Evolutionary conservation across 1,140 invertebrate species (phyloP), one percentile per base, ranked within the genome.

Genomic region (Tetraneura akinire): DNA sequence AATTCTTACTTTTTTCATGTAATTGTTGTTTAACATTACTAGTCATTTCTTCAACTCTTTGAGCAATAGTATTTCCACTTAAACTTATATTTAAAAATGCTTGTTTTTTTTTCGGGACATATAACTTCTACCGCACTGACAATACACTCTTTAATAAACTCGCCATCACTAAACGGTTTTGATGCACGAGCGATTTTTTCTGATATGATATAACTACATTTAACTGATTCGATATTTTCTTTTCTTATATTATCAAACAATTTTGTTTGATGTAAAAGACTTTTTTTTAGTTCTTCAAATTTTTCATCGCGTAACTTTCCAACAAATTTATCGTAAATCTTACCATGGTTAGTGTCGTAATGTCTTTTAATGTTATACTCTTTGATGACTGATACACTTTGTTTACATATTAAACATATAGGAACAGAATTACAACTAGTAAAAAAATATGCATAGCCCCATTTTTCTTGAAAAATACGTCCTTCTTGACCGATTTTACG

Each of bases 21-120:
- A 64, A 60, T 64, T 64, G 29, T 64, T 37, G 60, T 64, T 64
- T 64, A 64, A 64, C 29, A 64, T 64, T 64, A 10, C 8, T 64
- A 0, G 60, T 16, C 60, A 64, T 37, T 64, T 64, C 60, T 64
- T 64, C 60, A 64, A 64, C 18, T 64, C 60, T 64, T 4, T 37
- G 60, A 64, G 29, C 29, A 64, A 60, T 32, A 60, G 57, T 32
- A 60, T 60, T 32, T 60, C 57, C 26, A 60, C 57, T 57, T 57
- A 57, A 57, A 57, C 55, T 57, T 57, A 57, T 23, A 26, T 57
- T 57, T 1, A 57, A 0, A 57, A 57, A 57, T 14, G 55, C 55
- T 57, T 57, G 55, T 57, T 57, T 57, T 3, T 57, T n/a, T 57
- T 57, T 49, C 55, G 55, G 55, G 55, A 26, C 55, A n/a, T 57